These are phyloP conservation scores for Clitarchus hookeri DNA, from an alignment of 2,888 invertebrate genomes.

Conservation along the genomic window DNA sequence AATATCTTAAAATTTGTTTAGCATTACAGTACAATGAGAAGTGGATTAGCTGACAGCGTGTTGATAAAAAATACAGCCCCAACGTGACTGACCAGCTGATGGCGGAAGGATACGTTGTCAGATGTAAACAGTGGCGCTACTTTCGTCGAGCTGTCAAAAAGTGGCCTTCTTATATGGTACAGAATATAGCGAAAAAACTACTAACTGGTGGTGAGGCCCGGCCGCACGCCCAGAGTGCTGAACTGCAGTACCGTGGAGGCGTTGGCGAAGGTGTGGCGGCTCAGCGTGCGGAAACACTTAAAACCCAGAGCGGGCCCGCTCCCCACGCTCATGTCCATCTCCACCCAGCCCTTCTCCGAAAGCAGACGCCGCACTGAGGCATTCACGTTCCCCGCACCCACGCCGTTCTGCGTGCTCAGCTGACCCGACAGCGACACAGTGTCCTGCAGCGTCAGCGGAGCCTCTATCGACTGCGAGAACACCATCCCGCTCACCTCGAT, in stretches of 20 bases:
- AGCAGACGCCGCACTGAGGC: slow-evolving; percentile 76
- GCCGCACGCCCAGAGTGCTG: slow-evolving; percentile 74
- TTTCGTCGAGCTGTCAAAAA: too few species aligned
- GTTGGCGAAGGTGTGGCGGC: slow-evolving; percentile 75
- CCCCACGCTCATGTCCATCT: slow-evolving; percentile 83
- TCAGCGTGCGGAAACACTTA: slow-evolving; percentile 77
- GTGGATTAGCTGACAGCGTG: too few species aligned
- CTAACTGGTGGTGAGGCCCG: slow-evolving; percentile 78
- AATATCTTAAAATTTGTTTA: too few species aligned
- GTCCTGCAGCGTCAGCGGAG: slow-evolving; percentile 84
- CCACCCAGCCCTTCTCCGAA: slow-evolving; percentile 85
- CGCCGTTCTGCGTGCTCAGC: slow-evolving; percentile 85
- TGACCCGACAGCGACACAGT: slow-evolving; percentile 83
- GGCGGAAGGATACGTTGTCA: too few species aligned
- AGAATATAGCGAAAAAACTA: slow-evolving; percentile 41
- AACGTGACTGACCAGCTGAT: too few species aligned
- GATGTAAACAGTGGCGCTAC: too few species aligned
- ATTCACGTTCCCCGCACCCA: slow-evolving; percentile 77
- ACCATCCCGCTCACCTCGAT: slow-evolving; percentile 93
- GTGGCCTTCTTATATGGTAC: too few species aligned
- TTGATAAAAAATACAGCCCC: too few species aligned
- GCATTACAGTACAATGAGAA: too few species aligned
- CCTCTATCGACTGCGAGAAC: slow-evolving; percentile 90
- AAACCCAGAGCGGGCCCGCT: slow-evolving; percentile 79
- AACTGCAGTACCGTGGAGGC: slow-evolving; percentile 77